A percentile compares a stretch with the other conserved stretches of the same genome.
Conservation (phyloP, 2,888 invertebrate species). For the Phalera bucephala region DNA sequence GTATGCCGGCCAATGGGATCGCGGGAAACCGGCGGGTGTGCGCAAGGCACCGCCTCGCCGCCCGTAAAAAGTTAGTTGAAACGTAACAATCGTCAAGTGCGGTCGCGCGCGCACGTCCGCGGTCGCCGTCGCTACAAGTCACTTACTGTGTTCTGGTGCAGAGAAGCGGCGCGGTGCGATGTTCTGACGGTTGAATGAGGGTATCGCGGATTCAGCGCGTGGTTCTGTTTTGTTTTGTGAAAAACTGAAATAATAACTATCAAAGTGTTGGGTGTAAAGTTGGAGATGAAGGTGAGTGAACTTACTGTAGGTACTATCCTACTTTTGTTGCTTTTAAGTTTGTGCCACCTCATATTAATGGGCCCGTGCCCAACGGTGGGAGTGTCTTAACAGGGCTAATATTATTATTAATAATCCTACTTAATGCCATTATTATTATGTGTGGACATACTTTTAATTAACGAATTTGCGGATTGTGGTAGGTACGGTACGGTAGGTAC, state of each 20-base stretch:
- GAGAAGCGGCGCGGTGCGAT: constrained; percentile 22
- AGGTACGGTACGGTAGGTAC: too few species aligned
- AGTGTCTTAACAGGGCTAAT: too few species aligned
- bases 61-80: constrained; percentile 48
- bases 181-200: constrained; percentile 44
- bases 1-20: constrained; percentile 41
- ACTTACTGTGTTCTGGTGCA: constrained; percentile 6
- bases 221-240: constrained; percentile 54
- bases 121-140: constrained; percentile 3
- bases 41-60: constrained; percentile 40
- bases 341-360: too few species aligned
- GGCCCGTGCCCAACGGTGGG: too few species aligned
- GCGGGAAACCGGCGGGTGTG: constrained; percentile 16
- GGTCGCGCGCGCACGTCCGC: constrained; percentile 40
- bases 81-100: constrained; percentile 44
- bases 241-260: constrained; percentile 33
- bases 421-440: too few species aligned
- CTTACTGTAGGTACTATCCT: too few species aligned
- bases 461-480: too few species aligned
- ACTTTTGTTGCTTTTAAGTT: too few species aligned
- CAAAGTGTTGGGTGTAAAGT: constrained; percentile 68
- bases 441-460: too few species aligned
- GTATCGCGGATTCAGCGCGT: constrained; percentile 26
- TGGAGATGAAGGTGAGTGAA: constrained; percentile 75
- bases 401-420: too few species aligned